These are phyloP conservation scores for Cherax destructor DNA, from an alignment of 1,140 invertebrate species.

Conservation along the genomic window DNA sequence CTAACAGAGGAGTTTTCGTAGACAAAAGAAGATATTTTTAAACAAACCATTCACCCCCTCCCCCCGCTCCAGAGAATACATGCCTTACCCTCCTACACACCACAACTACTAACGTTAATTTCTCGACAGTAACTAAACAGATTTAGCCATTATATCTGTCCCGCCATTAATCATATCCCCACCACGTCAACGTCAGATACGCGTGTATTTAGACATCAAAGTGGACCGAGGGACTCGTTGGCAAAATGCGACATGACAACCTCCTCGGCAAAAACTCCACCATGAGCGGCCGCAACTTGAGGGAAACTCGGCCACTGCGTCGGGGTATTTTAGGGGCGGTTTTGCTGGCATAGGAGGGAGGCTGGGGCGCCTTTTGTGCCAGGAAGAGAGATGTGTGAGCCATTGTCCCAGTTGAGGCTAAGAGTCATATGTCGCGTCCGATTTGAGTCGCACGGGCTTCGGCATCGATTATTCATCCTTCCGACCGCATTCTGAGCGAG, in stretches of 20 bases:
- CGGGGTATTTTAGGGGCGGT: neutral
- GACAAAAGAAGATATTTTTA: no score
- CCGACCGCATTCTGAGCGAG: neutral
- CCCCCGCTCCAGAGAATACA: neutral
- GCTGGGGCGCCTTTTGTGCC: neutral
- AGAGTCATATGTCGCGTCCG: conserved; percentile 33
- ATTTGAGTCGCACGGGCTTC: neutral
- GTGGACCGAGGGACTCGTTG: conserved; percentile 29
- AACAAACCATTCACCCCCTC: neutral
- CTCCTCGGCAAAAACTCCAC: neutral
- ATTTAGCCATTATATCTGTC: conserved; percentile 24
- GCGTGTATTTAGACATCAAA: conserved; percentile 61
- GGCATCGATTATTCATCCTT: neutral
- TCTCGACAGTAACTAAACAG: conserved; percentile 4
- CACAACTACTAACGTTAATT: neutral
- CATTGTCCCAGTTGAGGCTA: conserved; percentile 30
- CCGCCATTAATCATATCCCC: conserved; percentile 41
- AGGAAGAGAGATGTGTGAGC: conserved; percentile 8
- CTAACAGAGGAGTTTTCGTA: no score
- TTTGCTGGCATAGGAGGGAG: neutral
- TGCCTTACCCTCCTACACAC: neutral
- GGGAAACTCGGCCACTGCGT: neutral
- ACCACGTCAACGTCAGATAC: conserved; percentile 26
- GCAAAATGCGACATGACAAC: conserved; percentile 5
- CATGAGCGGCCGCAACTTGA: neutral